Evolutionary conservation across 1,140 invertebrate species (phyloP), one percentile per base, ranked within the genome.

Genomic region (Lordiphosa stackelbergi): DNA sequence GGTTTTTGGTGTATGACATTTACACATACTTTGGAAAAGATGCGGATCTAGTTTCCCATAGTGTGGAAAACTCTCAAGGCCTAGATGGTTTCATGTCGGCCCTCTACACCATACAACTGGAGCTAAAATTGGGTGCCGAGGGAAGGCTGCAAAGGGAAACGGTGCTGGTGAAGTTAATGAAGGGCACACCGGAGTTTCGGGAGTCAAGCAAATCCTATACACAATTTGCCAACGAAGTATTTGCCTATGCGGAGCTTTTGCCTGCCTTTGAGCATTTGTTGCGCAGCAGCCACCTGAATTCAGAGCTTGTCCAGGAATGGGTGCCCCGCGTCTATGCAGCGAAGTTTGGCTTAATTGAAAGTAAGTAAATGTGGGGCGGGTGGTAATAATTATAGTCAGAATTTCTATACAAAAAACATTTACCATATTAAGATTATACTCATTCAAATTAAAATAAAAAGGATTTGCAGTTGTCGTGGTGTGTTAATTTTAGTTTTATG

Each of bases 71-170:
- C 49, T 77, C 85, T 37, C 70, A 46, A 6, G 78, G 83, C 0
- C 52, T 87, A 7, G 85, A 87, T 47, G 85, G 85, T 1, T 87
- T 87, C 41, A 87, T 87, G 85, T 87, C 85, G 4, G 75, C 85
- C 0, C 45, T 87, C 5, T 87, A 85, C 57, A 87, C 68, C 3
- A 59, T 87, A 3, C 34, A 83, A 28, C 40, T 87, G 19, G 65
- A 73, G 0, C n/a, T 79, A 8, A 58, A 64, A 9, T 12, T 46
- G 11, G 22, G 63, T 4, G 47, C 53, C 8, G 61, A 53, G 24
- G 51, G 69, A 19, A 42, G 42, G 53, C 16, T n/a, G 12, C 38
- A 41, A 3, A 38, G 54, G 9, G 61, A 79, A 46, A 34, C 83
- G 49, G 53, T 86, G 5, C 48, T 87, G 40, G 75, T 73, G 1